Conservation (phyloP, 2,797 vertebrate species). For the Holocentrus rufus region DNA sequence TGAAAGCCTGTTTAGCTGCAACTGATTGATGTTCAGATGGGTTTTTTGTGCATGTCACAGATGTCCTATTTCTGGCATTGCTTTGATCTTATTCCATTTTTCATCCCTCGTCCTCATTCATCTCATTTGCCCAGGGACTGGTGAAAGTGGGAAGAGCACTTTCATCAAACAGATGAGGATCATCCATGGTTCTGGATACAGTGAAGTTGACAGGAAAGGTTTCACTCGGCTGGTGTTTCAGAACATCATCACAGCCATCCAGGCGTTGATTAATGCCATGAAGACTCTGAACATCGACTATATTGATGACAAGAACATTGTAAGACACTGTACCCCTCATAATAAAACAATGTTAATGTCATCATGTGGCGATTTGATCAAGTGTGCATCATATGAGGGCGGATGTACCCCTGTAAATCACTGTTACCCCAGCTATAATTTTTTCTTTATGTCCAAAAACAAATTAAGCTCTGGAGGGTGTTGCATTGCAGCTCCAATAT, state of each 20-base stretch:
- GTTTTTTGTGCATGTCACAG: constrained; percentile 28
- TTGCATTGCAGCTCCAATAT: neutral
- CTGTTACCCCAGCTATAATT: neutral
- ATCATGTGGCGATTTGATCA: neutral
- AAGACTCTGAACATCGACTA: constrained; percentile 80
- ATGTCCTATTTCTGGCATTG: constrained; percentile 43
- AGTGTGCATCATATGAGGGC: neutral
- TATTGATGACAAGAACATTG: constrained; percentile 80
- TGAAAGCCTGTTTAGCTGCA: constrained; percentile 29
- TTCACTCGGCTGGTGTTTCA: constrained; percentile 87
- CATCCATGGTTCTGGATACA: constrained; percentile 89
- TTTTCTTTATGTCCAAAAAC: no score
- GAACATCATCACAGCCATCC: constrained; percentile 87
- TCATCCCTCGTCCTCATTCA: constrained; percentile 46
- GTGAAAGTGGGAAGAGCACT: constrained; percentile 93
- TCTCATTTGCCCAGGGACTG: constrained; percentile 82
- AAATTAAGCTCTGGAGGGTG: neutral
- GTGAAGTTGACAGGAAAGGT: constrained; percentile 81
- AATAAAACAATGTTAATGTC: neutral
- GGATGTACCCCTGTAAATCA: neutral
- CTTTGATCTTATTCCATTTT: constrained; percentile 57
- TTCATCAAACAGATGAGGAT: constrained; percentile 98
- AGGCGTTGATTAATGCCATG: constrained; percentile 86
- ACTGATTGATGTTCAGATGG: constrained; percentile 44
- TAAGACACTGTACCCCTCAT: constrained; percentile 61